These are phyloP conservation scores for Dexiosoma caninum DNA, from an alignment of 2,888 invertebrate species.

Conservation along the genomic window DNA sequence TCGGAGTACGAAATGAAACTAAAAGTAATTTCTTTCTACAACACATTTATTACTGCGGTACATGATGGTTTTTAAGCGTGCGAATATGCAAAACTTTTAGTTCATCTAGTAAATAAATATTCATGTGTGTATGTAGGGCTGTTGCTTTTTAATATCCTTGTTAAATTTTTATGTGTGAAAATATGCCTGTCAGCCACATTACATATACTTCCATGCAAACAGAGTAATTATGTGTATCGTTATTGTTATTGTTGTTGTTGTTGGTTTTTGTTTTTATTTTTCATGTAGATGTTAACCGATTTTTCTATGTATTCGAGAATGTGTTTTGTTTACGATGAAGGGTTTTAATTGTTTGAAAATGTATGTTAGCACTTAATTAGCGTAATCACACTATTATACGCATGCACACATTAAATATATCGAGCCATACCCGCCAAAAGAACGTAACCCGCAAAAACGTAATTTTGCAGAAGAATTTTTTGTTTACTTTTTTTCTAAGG, in stretches of 20 bases:
- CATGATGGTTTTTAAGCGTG: not conserved
- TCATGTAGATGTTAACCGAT: slow-evolving; percentile 34
- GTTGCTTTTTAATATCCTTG: slow-evolving; percentile 49
- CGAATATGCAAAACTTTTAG: not conserved
- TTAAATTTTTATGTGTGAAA: slow-evolving; percentile 48
- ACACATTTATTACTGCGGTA: slow-evolving; percentile 11
- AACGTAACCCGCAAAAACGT: too few relatives aligned
- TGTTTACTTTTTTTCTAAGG: too few relatives aligned
- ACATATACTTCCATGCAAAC: not conserved
- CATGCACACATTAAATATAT: too few relatives aligned
- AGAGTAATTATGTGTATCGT: slow-evolving; percentile 36
- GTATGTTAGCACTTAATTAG: slow-evolving; percentile 66
- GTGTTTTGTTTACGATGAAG: slow-evolving; percentile 12
- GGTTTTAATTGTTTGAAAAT: slow-evolving; percentile 55
- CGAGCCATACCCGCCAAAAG: too few relatives aligned
- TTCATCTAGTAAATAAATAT: not conserved
- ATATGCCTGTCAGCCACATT: slow-evolving; percentile 48
- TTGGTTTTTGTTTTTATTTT: slow-evolving; percentile 23
- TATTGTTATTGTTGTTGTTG: slow-evolving; percentile 31
- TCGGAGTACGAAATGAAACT: slow-evolving; percentile 18
- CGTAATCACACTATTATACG: slow-evolving; percentile 7
- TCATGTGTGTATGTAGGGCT: slow-evolving; percentile 3
- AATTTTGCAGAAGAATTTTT: too few relatives aligned
- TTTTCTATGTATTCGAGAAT: not conserved
- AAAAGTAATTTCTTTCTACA: slow-evolving; percentile 1